Evolutionary conservation across 2,113 vertebrate species (phyloP), one percentile per base, ranked within the genome.

Genomic region (Cyprinodon brontotheroides): DNA sequence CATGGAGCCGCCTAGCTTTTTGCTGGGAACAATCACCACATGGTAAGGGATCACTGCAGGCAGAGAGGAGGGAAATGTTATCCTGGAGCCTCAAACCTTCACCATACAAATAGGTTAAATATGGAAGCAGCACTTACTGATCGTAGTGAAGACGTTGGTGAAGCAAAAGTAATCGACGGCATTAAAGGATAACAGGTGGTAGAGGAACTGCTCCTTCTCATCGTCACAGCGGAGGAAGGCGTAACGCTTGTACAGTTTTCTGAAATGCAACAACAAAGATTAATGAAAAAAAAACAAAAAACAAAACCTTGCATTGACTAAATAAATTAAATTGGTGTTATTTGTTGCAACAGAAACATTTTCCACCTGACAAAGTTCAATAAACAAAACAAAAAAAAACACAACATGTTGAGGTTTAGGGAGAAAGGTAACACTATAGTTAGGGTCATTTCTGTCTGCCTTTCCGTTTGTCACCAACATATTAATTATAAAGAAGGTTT

Each of bases 91-190:
- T 66, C 64, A 47, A 29, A 66, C 9, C 64, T 11, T 6, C 14
- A 14, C 45, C 5, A 65, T 6, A 22, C 22, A 14, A 36, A 38
- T 1, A 15, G 3, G 72, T 65, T 36, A 38, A 43, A 50, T 5
- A 12, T 68, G 4, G 12, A 38, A 57, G 9, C 3, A 10, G 9
- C 4, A 95, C 98, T 98, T 93, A 99, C 98, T 92, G 93, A 99
- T 96, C 43, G 98, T 99, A 70, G 97, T 99, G 90, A 99, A 99
- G 92, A 98, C 98, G 68, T 98, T 99, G 87, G 98, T 99, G 86
- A 99, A 99, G 83, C 98, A 99, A 78, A 99, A 99, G 93, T 99
- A 99, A 93, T 99, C 98, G 13, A 99, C 98, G 1, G 98, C 97
- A 45, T 97, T 99, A 90, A 99, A 99, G 81, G 98, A 99, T 57